These are phyloP conservation scores for Euwallacea fornicatus DNA, from an alignment of 1,140 invertebrate genomes.

Conservation along the genomic window DNA sequence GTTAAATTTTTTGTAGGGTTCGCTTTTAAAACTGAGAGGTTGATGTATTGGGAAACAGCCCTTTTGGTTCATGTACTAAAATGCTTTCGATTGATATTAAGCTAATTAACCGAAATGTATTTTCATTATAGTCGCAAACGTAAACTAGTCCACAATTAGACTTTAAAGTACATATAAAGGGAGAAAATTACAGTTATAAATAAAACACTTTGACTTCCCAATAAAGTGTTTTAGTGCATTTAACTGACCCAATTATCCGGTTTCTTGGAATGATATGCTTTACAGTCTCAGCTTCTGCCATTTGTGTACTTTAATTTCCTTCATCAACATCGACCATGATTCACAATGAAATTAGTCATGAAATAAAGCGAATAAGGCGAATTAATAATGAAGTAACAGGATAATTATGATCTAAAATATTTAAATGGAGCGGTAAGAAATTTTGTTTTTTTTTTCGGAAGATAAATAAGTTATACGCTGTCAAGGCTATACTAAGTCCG, in stretches of 20 bases:
- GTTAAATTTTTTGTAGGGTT: background rate
- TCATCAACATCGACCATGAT: constrained; percentile 13
- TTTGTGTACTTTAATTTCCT: constrained; percentile 23
- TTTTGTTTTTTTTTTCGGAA: constrained; percentile 31
- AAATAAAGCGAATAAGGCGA: constrained; percentile 29
- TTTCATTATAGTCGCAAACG: too few relatives aligned
- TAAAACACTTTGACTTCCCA: background rate
- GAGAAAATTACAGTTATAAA: background rate
- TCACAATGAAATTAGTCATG: constrained; percentile 20
- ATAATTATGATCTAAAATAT: constrained; percentile 33
- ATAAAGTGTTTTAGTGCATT: background rate
- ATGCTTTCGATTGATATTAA: too few relatives aligned
- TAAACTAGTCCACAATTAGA: too few relatives aligned
- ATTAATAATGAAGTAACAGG: constrained; percentile 29
- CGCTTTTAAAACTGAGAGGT: too few relatives aligned
- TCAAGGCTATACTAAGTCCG: constrained; percentile 17
- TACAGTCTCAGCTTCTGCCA: background rate
- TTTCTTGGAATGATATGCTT: background rate
- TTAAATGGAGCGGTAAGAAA: constrained; percentile 24
- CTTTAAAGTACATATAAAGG: too few relatives aligned
- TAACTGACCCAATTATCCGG: background rate
- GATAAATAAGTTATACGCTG: constrained; percentile 33
- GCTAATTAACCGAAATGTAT: too few relatives aligned
- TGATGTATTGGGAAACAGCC: too few relatives aligned
- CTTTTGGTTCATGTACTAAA: too few relatives aligned